These are phyloP conservation scores for Gadopsis marmoratus DNA, from an alignment of 2,797 vertebrate species.

Conservation along the genomic window DNA sequence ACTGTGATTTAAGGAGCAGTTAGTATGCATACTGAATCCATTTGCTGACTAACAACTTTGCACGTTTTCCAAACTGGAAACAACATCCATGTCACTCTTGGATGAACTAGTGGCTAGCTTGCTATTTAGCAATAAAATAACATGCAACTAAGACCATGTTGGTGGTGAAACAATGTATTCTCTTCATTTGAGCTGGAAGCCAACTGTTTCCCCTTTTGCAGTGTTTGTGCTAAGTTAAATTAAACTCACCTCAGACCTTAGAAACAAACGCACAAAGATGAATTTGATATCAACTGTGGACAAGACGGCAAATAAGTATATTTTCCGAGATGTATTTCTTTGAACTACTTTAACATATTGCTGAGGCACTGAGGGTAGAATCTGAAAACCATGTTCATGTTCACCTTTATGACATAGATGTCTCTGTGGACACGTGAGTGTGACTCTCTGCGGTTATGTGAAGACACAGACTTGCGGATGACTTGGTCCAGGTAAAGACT, in stretches of 20 bases:
- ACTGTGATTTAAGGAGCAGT: background rate
- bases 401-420: slow-evolving; percentile 96
- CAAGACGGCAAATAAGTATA: background rate
- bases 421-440: slow-evolving; percentile 92
- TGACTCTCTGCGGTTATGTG: slow-evolving; percentile 91
- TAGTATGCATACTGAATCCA: background rate
- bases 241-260: background rate
- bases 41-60: background rate
- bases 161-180: background rate
- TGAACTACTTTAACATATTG: background rate
- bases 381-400: background rate
- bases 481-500: slow-evolving; percentile 98
- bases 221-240: background rate
- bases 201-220: background rate
- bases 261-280: background rate
- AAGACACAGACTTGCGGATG: slow-evolving; percentile 93
- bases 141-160: background rate
- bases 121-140: background rate
- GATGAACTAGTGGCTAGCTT: background rate
- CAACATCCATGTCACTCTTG: background rate
- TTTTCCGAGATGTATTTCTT: background rate
- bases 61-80: background rate
- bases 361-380: background rate
- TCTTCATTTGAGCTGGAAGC: background rate
- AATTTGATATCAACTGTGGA: background rate